Conservation (phyloP, 2,888 invertebrate genomes). For the Polyommatus icarus region DNA sequence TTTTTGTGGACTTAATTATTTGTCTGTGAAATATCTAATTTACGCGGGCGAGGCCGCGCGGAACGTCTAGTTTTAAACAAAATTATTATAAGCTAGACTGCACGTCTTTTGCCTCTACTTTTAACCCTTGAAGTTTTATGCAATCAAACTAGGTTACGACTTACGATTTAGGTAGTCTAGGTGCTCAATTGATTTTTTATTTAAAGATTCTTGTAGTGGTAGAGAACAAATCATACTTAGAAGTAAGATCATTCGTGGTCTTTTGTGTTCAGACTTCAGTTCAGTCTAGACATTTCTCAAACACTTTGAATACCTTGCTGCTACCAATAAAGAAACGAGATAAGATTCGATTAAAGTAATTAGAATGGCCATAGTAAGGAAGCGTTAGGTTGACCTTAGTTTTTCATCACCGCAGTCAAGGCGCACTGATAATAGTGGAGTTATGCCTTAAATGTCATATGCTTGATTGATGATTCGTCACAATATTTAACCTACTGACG, state of each 20-base stretch:
- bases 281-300: background rate
- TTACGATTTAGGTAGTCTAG: too few species aligned
- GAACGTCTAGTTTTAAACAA: too few species aligned
- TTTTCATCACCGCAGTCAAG: slow-evolving; percentile 32
- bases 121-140: too few species aligned
- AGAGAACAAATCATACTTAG: background rate
- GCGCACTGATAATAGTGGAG: slow-evolving; percentile 31
- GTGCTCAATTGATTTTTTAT: background rate
- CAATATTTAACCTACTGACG: slow-evolving; percentile 13
- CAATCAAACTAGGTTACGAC: too few species aligned
- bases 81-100: too few species aligned
- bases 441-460: slow-evolving; percentile 30
- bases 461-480: slow-evolving; percentile 30
- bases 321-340: slow-evolving; percentile 20
- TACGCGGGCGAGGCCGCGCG: too few species aligned
- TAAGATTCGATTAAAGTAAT: slow-evolving; percentile 31
- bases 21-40: too few species aligned
- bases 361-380: slow-evolving; percentile 34
- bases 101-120: too few species aligned
- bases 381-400: slow-evolving; percentile 34
- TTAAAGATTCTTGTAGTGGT: background rate
- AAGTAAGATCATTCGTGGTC: too few species aligned
- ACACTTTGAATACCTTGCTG: background rate
- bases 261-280: background rate
- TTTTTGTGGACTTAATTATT: too few species aligned